These are phyloP conservation scores for Cladopsammia gracilis DNA, from an alignment of 64 coral and sea anemone species.

Conservation along the genomic window DNA sequence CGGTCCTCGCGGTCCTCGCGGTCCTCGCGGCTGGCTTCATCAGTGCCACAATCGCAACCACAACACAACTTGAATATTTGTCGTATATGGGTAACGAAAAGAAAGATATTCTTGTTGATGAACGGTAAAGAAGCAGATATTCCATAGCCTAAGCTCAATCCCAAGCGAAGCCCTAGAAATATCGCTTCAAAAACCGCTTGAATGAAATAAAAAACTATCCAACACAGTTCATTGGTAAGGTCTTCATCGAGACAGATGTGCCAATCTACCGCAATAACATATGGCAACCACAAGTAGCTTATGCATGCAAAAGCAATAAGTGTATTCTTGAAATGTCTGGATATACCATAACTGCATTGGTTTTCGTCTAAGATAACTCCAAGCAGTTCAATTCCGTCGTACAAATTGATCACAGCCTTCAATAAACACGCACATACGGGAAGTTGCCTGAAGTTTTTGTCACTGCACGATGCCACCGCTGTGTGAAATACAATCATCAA, in stretches of 20 bases:
- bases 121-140: not conserved
- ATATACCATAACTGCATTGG: not conserved
- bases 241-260: too few relatives aligned
- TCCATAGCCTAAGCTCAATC: not conserved
- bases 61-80: not conserved
- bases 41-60: not conserved
- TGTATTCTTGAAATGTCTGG: not conserved
- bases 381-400: constrained; percentile 23
- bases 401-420: not conserved
- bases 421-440: not conserved
- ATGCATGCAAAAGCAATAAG: constrained; percentile 23
- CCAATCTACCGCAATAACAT: not conserved
- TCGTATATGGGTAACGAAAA: not conserved
- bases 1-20: too few relatives aligned
- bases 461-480: not conserved
- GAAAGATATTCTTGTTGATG: constrained; percentile 19
- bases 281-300: not conserved
- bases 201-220: not conserved
- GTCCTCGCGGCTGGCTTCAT: not conserved
- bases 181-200: not conserved
- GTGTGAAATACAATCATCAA: not conserved
- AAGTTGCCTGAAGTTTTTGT: not conserved
- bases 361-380: not conserved
- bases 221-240: too few relatives aligned
- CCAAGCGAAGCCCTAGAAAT: constrained; percentile 18